Evolutionary conservation across 2,797 vertebrate genomes (phyloP), one percentile per base, ranked within the genome.

Genomic region (Sitta carolinensis): DNA sequence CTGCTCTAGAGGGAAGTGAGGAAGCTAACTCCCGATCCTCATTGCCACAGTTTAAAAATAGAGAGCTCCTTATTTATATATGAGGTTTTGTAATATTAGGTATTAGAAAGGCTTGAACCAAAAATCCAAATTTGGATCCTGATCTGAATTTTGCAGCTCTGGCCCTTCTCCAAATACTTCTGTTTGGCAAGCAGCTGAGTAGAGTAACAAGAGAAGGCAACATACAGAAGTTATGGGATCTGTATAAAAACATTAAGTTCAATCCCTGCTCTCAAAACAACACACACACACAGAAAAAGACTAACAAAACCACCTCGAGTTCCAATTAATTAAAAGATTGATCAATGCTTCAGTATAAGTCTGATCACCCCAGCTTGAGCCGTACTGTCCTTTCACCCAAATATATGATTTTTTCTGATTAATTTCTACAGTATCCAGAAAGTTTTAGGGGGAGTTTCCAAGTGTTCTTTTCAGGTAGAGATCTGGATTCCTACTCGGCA

Each of bases 201-300:
- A 29, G 63, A 93, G 96, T 96, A 97, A 96, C 80, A 94, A 90
- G 93, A 96, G 93, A 96, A 93, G 88, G 89, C 89, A 96, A 94
- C 94, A 92, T 25, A 92, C 75, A 76, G 76, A 96, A 94, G 90
- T 94, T 94, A 96, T 22, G 74, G 91, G 73, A 93, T 81, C 91
- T 87, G 93, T 79, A 84, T 74, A 92, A 95, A 96, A 95, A 95
- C 86, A 96, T 87, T 82, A 89, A 84, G 42, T 59, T 95, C 93
- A 94, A 93, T 42, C 59, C 45, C 38, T 85, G 85, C 69, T 87
- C 87, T 81, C 40, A 81, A 88, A 87, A 86, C 40, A 61, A 87
- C 26, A 55, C 13, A 63, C 12, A 85, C 21, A 64, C 12, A 75
- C 7, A 64, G 12, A 51, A 62, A 51, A 73, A 51, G 62, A 40